phyloP scores from a whole-genome alignment of 2,113 vertebrate species.

The Motacilla alba region DNA sequence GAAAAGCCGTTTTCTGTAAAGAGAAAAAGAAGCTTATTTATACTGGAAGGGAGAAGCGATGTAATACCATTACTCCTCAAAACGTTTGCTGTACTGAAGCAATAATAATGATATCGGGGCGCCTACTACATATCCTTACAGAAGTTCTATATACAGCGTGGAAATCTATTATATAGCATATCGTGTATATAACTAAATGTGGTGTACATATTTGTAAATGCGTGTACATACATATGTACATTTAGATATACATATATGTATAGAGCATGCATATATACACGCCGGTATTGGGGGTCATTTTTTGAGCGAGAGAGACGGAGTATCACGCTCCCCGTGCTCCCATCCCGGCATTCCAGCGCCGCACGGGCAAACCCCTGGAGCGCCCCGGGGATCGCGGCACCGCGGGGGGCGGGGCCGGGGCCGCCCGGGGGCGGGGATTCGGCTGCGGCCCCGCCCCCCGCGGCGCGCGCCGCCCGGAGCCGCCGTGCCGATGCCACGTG shows the following conservation, averaged over 20 bases:
- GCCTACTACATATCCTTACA: too few relatives aligned
- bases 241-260: too few relatives aligned
- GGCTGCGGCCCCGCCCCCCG: too few relatives aligned
- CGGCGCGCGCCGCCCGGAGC: too few relatives aligned
- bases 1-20: background rate
- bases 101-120: too few relatives aligned
- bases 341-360: rapidly evolving
- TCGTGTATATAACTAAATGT: background rate
- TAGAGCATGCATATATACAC: too few relatives aligned
- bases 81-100: rapidly evolving
- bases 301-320: too few relatives aligned
- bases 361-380: rapidly evolving
- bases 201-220: background rate
- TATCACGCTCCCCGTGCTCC: rapidly evolving
- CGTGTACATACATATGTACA: rapidly evolving
- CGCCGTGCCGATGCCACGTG: too few relatives aligned
- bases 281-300: rapidly evolving
- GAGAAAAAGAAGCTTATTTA: background rate
- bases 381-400: rapidly evolving
- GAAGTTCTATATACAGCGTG: background rate
- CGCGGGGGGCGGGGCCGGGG: background rate
- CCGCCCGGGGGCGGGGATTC: background rate
- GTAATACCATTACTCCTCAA: background rate
- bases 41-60: background rate
- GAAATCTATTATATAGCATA: too few relatives aligned